phyloP scores from a whole-genome alignment of 1,140 invertebrate genomes.

The Vanessa tameamea region DNA sequence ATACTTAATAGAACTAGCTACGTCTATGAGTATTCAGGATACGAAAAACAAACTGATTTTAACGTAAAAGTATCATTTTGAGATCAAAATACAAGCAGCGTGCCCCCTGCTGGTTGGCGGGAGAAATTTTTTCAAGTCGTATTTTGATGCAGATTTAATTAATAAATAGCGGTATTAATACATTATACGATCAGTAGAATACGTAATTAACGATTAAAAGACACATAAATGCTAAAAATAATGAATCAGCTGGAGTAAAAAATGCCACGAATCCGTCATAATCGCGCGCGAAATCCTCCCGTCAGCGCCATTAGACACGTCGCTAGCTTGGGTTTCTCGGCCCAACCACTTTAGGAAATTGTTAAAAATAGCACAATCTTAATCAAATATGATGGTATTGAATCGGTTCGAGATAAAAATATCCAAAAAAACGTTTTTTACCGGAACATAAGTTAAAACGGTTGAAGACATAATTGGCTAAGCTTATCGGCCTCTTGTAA shows the following conservation, averaged over 20 bases:
- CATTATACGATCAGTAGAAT: conserved; percentile 49
- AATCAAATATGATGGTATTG: conserved; percentile 47
- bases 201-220: conserved; percentile 47
- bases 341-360: conserved; percentile 76
- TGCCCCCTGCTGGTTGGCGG: conserved; percentile 77
- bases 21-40: conserved; percentile 32
- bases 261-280: conserved; percentile 79
- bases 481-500: conserved; percentile 67
- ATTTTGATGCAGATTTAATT: conserved; percentile 46
- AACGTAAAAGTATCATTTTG: conserved; percentile 43
- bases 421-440: conserved; percentile 43
- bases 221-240: conserved; percentile 51
- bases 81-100: conserved; percentile 55
- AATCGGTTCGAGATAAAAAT: conserved; percentile 40
- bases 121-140: conserved; percentile 64
- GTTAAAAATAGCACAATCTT: conserved; percentile 73
- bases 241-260: conserved; percentile 71
- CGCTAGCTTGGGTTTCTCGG: conserved; percentile 75
- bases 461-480: conserved; percentile 65
- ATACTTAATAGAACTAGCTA: conserved; percentile 39
- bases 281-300: conserved; percentile 80
- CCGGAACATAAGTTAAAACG: conserved; percentile 45
- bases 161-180: conserved; percentile 40
- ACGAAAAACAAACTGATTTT: conserved; percentile 40
- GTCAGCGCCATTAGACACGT: conserved; percentile 81